Evolutionary conservation across 2,888 invertebrate genomes (phyloP).

Genomic region (Celastrina argiolus): DNA sequence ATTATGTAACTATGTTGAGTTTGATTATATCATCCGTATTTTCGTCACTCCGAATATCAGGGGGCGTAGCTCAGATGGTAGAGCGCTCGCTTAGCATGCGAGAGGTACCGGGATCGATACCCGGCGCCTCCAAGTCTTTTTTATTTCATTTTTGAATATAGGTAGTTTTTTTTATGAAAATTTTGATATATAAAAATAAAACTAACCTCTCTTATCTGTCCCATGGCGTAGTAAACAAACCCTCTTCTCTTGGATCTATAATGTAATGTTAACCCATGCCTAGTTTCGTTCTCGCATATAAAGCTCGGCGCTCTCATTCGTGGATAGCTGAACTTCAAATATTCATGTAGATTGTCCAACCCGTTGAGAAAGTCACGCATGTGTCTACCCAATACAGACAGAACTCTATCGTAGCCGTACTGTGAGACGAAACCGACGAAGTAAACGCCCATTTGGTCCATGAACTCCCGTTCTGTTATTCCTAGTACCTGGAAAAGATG

Average conservation of each 20-base stretch:
- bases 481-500: slow-evolving; percentile 82
- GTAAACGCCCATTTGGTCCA: slow-evolving; percentile 95
- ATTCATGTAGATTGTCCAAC: slow-evolving; percentile 97
- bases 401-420: slow-evolving; percentile 95
- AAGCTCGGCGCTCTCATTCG: slow-evolving; percentile 94
- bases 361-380: slow-evolving; percentile 97
- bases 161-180: not conserved
- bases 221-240: slow-evolving; percentile 97
- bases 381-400: slow-evolving; percentile 93
- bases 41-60: slow-evolving; percentile 28
- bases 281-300: slow-evolving; percentile 96
- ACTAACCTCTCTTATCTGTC: slow-evolving; percentile 90
- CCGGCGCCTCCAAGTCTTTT: slow-evolving; percentile 44
- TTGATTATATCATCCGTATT: not conserved
- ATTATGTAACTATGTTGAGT: not conserved
- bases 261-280: slow-evolving; percentile 94
- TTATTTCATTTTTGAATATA: not conserved
- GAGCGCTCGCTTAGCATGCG: slow-evolving; percentile 78
- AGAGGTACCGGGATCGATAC: slow-evolving; percentile 74
- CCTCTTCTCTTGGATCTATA: slow-evolving; percentile 95
- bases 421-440: slow-evolving; percentile 96
- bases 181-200: not conserved
- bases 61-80: slow-evolving; percentile 78
- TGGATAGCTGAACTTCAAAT: slow-evolving; percentile 96
- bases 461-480: slow-evolving; percentile 92